Conservation (phyloP, 1,140 invertebrate species). For the Paracyclopina nana region DNA sequence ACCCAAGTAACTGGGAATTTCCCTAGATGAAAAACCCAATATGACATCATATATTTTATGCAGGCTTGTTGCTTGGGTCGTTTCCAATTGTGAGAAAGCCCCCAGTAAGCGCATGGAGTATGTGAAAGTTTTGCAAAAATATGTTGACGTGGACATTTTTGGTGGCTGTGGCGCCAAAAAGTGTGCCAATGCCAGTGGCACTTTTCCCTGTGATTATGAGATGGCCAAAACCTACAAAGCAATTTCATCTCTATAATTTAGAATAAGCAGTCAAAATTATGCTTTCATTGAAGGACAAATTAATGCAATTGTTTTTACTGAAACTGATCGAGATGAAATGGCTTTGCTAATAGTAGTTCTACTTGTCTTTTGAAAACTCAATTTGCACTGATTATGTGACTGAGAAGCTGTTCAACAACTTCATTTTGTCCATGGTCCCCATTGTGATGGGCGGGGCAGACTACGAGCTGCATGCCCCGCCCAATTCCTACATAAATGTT, state of each 20-base stretch:
- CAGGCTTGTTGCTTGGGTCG: constrained; percentile 27
- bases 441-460: constrained; percentile 41
- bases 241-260: too few relatives aligned
- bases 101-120: constrained; percentile 25
- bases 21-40: too few relatives aligned
- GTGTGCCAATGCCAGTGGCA: constrained; percentile 17
- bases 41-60: too few relatives aligned
- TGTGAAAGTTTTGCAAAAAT: constrained; percentile 26
- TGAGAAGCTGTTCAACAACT: constrained; percentile 23
- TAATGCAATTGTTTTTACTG: too few relatives aligned
- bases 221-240: constrained; percentile 22
- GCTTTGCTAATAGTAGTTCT: constrained; percentile 29
- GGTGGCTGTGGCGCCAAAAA: constrained; percentile 27
- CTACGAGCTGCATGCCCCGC: constrained; percentile 36
- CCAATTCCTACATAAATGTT: constrained; percentile 40
- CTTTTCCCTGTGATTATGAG: constrained; percentile 22
- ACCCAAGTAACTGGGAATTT: too few relatives aligned
- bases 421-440: constrained; percentile 34
- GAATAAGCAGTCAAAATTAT: too few relatives aligned
- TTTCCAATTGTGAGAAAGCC: constrained; percentile 26
- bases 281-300: too few relatives aligned
- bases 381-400: constrained; percentile 26
- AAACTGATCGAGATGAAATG: too few relatives aligned
- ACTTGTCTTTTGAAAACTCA: constrained; percentile 32
- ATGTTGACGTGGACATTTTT: constrained; percentile 31